These are phyloP conservation scores for Ornithorhynchus anatinus DNA, from an alignment of 2,113 vertebrate genomes.

Conservation along the genomic window DNA sequence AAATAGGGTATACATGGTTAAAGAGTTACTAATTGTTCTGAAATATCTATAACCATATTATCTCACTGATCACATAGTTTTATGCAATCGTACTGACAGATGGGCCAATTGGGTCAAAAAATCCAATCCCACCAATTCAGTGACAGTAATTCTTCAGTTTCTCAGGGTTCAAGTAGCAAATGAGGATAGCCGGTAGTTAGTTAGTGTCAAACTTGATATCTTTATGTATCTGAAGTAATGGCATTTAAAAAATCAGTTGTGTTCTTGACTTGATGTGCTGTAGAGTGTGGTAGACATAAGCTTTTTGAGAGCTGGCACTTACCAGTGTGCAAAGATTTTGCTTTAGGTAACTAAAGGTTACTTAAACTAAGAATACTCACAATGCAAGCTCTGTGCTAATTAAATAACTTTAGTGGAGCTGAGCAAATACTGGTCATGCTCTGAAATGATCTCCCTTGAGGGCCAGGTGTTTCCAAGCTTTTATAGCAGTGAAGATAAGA, in stretches of 20 bases:
- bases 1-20: too few species aligned
- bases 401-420: too few species aligned
- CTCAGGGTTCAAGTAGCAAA: neutral
- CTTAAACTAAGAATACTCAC: too few species aligned
- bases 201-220: neutral
- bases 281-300: neutral
- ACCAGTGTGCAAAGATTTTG: neutral
- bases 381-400: too few species aligned
- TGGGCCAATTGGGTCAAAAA: neutral
- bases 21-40: too few species aligned
- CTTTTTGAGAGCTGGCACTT: neutral
- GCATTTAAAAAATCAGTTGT: neutral
- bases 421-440: too few species aligned
- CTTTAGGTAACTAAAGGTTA: too few species aligned
- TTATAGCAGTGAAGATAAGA: too few species aligned
- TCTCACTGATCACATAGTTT: neutral
- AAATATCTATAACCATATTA: too few species aligned
- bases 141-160: neutral
- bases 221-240: slow-evolving; percentile 15
- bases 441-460: too few species aligned
- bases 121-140: neutral
- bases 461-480: too few species aligned
- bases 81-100: neutral
- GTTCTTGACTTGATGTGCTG: neutral
- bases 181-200: neutral